Conservation (phyloP, 2,797 vertebrate genomes). For the Steatocranus sp. region DNA sequence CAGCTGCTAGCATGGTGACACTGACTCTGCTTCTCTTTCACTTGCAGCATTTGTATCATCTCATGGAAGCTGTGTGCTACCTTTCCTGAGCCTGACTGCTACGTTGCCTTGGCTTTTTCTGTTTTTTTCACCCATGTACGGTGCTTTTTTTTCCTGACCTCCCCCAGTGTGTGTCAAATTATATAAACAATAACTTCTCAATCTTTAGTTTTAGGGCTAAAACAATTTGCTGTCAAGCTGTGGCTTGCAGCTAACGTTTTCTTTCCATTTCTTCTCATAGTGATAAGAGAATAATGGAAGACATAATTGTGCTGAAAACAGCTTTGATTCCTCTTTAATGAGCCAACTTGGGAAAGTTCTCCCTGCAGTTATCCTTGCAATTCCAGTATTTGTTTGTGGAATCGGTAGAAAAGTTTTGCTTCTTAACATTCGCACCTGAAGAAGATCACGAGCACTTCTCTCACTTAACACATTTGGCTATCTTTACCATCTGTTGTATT, state of each 20-base stretch:
- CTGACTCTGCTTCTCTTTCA: conserved; percentile 71
- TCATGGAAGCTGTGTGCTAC: conserved; percentile 55
- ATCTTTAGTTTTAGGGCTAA: conserved; percentile 8
- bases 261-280: conserved; percentile 3
- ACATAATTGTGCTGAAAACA: conserved; percentile 22
- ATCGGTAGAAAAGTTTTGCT: conserved; percentile 12
- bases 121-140: conserved; percentile 7
- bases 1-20: conserved; percentile 80
- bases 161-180: conserved; percentile 15
- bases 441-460: background rate
- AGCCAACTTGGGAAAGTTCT: conserved; percentile 38
- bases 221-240: conserved; percentile 22
- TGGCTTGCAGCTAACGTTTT: conserved; percentile 20
- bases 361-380: conserved; percentile 7
- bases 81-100: conserved; percentile 60
- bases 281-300: conserved; percentile 15
- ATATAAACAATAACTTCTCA: conserved; percentile 11
- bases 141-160: conserved; percentile 17
- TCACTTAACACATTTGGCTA: background rate
- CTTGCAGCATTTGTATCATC: conserved; percentile 66
- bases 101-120: conserved; percentile 31
- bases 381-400: conserved; percentile 33
- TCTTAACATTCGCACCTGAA: background rate
- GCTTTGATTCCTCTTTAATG: conserved; percentile 50
- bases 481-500: conserved; percentile 5